Conservation (phyloP, 1,140 invertebrate genomes). For the Ceratina australensis region DNA sequence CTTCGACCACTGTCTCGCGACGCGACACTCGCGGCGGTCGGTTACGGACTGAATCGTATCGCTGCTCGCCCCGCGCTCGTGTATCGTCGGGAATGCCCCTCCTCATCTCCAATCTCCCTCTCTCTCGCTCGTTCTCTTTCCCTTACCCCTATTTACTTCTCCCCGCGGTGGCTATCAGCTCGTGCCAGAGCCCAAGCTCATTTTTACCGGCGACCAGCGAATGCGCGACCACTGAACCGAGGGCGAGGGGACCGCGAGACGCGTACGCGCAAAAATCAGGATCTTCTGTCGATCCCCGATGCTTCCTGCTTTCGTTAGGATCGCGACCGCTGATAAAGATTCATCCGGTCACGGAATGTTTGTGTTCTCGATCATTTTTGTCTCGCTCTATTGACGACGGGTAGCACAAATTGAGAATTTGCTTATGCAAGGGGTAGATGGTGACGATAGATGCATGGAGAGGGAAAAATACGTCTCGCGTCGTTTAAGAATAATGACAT, state of each 20-base stretch:
- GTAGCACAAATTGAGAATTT: no score
- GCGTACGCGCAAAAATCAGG: neutral
- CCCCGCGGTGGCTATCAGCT: slow-evolving; percentile 53
- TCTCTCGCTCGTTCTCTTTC: slow-evolving; percentile 38
- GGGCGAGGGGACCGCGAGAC: neutral
- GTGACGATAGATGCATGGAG: no score
- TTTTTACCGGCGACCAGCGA: slow-evolving; percentile 57
- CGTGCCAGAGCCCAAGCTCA: slow-evolving; percentile 49
- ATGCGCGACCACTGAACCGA: neutral
- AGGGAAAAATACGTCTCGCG: no score
- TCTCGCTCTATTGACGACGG: no score
- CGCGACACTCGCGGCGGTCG: slow-evolving; percentile 67
- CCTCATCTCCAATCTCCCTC: slow-evolving; percentile 32
- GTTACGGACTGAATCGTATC: slow-evolving; percentile 69
- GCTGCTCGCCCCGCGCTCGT: slow-evolving; percentile 56
- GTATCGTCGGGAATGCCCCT: slow-evolving; percentile 59
- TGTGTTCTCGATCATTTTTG: no score
- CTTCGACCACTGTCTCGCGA: slow-evolving; percentile 50
- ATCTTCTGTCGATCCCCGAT: neutral
- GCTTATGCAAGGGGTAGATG: no score
- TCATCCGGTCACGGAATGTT: neutral
- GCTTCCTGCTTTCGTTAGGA: neutral
- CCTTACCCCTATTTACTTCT: slow-evolving; percentile 48
- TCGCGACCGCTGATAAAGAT: neutral
- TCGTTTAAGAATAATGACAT: no score